These are phyloP conservation scores for Trichechus manatus DNA, from an alignment of 2,113 vertebrate genomes.

Conservation along the genomic window DNA sequence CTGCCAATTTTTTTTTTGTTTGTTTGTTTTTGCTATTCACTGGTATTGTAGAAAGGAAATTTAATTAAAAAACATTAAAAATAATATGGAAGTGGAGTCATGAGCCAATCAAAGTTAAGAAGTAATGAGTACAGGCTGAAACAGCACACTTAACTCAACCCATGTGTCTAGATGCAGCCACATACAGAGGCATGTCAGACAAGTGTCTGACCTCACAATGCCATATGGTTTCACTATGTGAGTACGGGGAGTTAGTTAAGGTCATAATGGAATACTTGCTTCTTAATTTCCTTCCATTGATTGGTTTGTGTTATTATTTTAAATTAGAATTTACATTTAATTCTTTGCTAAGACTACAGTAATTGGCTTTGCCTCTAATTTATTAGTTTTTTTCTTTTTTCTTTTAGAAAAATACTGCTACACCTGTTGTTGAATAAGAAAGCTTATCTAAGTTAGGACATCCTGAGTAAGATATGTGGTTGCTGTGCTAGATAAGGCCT, in stretches of 20 bases:
- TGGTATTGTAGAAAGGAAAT: conserved; percentile 82
- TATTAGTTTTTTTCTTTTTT: not conserved
- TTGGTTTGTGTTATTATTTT: conserved; percentile 75
- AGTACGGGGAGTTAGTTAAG: conserved; percentile 33
- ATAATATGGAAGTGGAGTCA: conserved; percentile 77
- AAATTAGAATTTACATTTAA: conserved; percentile 74
- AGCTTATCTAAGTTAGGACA: conserved; percentile 16
- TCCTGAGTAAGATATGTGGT: not conserved
- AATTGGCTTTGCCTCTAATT: conserved; percentile 55
- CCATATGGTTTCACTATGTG: conserved; percentile 52
- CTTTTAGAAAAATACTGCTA: conserved; percentile 60
- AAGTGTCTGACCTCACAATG: conserved; percentile 27
- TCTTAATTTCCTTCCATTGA: conserved; percentile 74
- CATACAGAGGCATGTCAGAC: conserved; percentile 26
- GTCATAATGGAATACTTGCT: conserved; percentile 48
- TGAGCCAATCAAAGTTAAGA: conserved; percentile 81
- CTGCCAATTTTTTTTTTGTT: not conserved
- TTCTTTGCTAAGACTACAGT: conserved; percentile 72
- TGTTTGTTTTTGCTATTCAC: conserved; percentile 71
- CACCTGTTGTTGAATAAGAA: conserved; percentile 74
- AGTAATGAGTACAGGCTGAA: conserved; percentile 82
- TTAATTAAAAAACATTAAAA: conserved; percentile 84
- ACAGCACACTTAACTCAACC: conserved; percentile 70
- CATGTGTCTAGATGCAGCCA: conserved; percentile 36
- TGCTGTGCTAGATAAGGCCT: not conserved